Conservation (phyloP, 2,113 vertebrate species). For the Chloroceryle aenea region DNA sequence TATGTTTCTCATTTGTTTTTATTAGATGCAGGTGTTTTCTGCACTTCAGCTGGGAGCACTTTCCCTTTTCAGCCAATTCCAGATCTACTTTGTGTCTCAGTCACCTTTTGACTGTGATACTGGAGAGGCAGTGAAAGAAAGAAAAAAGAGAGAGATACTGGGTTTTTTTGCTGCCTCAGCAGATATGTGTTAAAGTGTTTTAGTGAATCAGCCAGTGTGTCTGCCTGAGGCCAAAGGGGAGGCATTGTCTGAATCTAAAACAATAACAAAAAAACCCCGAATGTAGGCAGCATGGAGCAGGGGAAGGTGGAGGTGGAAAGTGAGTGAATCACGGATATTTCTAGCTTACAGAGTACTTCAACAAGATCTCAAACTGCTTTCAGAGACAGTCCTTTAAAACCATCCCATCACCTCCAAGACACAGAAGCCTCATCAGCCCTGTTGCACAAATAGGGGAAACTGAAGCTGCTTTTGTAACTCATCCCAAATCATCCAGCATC, state of each 20-base stretch:
- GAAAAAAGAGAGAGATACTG: background rate
- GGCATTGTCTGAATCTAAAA: slow-evolving; percentile 63
- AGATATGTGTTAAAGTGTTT: slow-evolving; percentile 56
- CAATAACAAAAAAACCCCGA: slow-evolving; percentile 54
- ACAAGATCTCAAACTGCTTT: background rate
- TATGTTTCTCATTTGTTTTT: slow-evolving; percentile 69
- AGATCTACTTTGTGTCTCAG: slow-evolving; percentile 45
- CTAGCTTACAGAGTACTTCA: background rate
- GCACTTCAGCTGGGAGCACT: slow-evolving; percentile 67
- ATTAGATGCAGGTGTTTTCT: slow-evolving; percentile 73
- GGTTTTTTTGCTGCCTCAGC: slow-evolving; percentile 62
- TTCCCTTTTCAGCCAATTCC: slow-evolving; percentile 66
- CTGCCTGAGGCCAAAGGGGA: slow-evolving; percentile 66
- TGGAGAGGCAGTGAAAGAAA: slow-evolving; percentile 28
- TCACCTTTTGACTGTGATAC: slow-evolving; percentile 64
- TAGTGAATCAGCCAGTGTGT: slow-evolving; percentile 49
- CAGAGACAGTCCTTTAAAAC: background rate
- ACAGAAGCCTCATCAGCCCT: background rate
- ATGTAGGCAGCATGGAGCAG: background rate
- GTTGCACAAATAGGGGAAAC: background rate
- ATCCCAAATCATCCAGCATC: background rate
- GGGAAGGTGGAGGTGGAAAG: background rate
- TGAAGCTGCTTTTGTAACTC: background rate
- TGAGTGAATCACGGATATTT: background rate
- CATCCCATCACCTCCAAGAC: background rate